Evolutionary conservation across 2,113 vertebrate genomes (phyloP).

Genomic region (Craseonycteris thonglongyai): DNA sequence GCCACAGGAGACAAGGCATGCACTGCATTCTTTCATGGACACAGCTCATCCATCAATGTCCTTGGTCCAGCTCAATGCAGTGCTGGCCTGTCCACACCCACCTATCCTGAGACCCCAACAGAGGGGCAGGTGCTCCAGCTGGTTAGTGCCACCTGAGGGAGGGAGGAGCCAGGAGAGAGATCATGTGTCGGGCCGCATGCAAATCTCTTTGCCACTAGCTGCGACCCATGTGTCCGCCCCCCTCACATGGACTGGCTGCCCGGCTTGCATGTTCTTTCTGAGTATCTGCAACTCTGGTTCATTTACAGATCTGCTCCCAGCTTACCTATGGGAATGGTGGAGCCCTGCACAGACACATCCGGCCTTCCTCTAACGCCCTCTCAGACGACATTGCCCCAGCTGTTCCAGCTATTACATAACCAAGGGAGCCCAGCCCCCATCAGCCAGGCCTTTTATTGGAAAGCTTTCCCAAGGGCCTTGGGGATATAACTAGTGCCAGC

Average conservation of each 20-base stretch:
- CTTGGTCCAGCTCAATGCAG: neutral
- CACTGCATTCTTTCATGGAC: neutral
- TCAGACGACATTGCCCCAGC: neutral
- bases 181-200: fast-evolving
- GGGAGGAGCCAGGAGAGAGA: neutral
- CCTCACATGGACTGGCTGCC: neutral
- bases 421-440: neutral
- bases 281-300: neutral
- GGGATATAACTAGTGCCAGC: neutral
- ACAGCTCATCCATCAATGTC: neutral
- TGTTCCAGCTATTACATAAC: neutral
- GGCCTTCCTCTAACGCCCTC: neutral
- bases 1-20: neutral
- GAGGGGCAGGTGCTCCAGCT: neutral
- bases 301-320: neutral
- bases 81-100: neutral
- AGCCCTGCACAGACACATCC: neutral
- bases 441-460: neutral
- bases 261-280: neutral
- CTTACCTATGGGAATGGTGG: neutral
- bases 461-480: neutral
- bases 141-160: neutral
- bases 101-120: neutral
- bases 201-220: neutral
- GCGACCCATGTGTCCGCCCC: fast-evolving